Evolutionary conservation across 2,888 invertebrate genomes (phyloP), one percentile per base, ranked within the genome.

Genomic region (Nephrotoma appendiculata): DNA sequence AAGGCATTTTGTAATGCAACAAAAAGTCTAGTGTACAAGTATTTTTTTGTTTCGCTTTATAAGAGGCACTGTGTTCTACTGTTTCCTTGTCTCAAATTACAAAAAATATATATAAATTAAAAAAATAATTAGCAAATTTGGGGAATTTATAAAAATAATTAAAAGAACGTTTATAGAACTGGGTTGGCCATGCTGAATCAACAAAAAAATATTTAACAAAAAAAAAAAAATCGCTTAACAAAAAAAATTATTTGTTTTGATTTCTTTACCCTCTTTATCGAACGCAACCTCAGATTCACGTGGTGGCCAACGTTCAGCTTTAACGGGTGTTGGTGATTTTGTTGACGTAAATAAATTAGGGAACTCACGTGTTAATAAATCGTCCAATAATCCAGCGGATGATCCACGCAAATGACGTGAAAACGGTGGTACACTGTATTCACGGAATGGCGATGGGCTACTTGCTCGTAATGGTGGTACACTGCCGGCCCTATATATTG

Each of bases 231-330:
- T 31, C 89, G 89, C 88, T 88, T 87, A 87, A 90, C 92, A 92
- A 93, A 71, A 71, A 57, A 57, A 11, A 52, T n/a, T 52, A 12
- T 52, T 41, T 41, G 1, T 83, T 11, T 7, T 83, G 5, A 41
- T 42, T 12, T 84, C 6, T 41, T 94, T 95, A 94, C 95, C 95
- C 91, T 95, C 95, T 92, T 94, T 93, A 92, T 95, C 95, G 92
- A 93, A 95, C 89, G 95, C 95, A 90, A 95, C 93, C 92, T 95
- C 95, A 90, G 93, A 93, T 90, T 95, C 94, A 89, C 95, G 94
- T 89, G 95, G 95, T 89, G 92, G 93, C 92, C 93, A 95, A 90
- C 93, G 93, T 91, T 95, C 94, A 90, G 94, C 93, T 93, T 95
- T 95, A 91, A 94, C 94, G 87, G 95, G 95, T 90, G 95, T 95